phyloP scores from a whole-genome alignment of 1,140 invertebrate species.

The Camponotus vicinus region DNA sequence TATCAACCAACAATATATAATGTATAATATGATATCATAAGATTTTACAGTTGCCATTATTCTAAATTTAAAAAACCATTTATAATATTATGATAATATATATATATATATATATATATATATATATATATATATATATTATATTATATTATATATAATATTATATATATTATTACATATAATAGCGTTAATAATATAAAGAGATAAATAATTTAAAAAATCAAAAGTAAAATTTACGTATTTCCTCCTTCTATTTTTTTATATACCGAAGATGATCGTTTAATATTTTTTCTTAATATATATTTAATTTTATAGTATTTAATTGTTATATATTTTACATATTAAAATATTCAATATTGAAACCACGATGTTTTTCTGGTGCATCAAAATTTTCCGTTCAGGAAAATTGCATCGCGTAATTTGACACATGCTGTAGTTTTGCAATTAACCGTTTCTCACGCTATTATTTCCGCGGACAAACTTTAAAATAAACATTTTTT shows the following conservation, averaged over 20 bases:
- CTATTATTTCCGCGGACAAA: slow-evolving; percentile 31
- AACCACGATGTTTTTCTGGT: neutral
- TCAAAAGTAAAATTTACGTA: neutral
- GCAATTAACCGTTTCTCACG: slow-evolving; percentile 19
- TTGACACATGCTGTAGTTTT: neutral
- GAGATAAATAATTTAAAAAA: neutral
- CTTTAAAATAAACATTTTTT: slow-evolving; percentile 43
- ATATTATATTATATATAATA: too few species aligned
- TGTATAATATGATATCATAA: too few species aligned
- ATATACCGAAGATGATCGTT: neutral
- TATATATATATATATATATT: too few species aligned
- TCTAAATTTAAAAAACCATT: neutral
- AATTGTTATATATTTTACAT: neutral
- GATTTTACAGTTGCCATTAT: too few species aligned
- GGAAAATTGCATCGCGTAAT: neutral
- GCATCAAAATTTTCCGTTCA: neutral
- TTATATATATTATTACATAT: neutral
- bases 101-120: too few species aligned
- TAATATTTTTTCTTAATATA: neutral
- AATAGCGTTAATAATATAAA: slow-evolving; percentile 14
- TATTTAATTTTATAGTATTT: neutral
- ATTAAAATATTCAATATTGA: slow-evolving; percentile 6
- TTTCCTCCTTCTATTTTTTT: neutral
- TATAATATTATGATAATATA: too few species aligned
- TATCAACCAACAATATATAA: neutral